Conservation (phyloP, 2,888 invertebrate species). For the Epinotia demarniana region DNA sequence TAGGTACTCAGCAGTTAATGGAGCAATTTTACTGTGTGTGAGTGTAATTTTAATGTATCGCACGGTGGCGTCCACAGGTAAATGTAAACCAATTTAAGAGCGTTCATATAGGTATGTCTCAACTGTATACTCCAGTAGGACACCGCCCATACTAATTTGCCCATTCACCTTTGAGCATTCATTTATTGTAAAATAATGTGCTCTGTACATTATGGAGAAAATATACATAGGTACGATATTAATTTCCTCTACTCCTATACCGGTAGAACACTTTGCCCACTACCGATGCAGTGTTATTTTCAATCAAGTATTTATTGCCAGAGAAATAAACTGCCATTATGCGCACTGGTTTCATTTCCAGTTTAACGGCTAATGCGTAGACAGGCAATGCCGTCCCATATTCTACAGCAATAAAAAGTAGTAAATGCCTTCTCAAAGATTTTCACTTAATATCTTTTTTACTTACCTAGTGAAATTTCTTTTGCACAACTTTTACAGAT, state of each 20-base stretch:
- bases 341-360: neutral
- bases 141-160: no score
- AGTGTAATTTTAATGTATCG: no score
- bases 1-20: no score
- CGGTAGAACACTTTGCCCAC: neutral
- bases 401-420: neutral
- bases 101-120: no score
- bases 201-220: no score
- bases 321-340: neutral
- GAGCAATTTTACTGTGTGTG: no score
- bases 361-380: neutral
- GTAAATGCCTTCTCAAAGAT: neutral
- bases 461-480: neutral
- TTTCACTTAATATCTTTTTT: neutral
- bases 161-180: no score
- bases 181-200: no score
- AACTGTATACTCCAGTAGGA: no score
- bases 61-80: no score
- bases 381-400: neutral
- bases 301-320: neutral
- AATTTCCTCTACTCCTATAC: neutral
- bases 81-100: no score
- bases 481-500: neutral
- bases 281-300: neutral
- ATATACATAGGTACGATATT: neutral